Evolutionary conservation across 2,113 vertebrate species (phyloP), one percentile per base, ranked within the genome.

Genomic region (Pavo muticus): DNA sequence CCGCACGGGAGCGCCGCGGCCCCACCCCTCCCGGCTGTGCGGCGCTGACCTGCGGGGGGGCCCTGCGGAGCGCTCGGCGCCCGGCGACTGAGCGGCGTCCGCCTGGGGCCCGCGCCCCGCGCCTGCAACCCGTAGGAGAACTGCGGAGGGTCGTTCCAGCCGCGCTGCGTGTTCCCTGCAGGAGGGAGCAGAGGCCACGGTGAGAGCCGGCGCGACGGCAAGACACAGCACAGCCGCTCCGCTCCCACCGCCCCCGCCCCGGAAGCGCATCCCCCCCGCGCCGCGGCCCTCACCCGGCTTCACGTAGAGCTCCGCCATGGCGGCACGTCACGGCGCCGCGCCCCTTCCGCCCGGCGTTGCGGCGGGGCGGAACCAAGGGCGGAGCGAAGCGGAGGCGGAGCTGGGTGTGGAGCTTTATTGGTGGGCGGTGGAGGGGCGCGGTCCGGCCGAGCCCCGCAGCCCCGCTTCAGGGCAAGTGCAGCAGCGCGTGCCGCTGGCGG

Each of bases 71-170:
- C 30, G 3, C 52, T 14, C 25, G 29, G 39, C 2, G 98, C 97
- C 84, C 98, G 98, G 87, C 97, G 98, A 50, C 97, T 98, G 48
- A 99, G 98, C 5, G 92, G 89, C 23, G 96, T 97, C 59, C 95
- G 98, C 84, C 97, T 98, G 9, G 97, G 93, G n/a, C 97, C 98
- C 3, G 96, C 91, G 18, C 96, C 92, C 82, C 94, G 97, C 16
- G 93, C 97, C 97, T 99, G 99, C 57, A 99, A 97, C 71, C 98
- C 98, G 4, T 99, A 99, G 0, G 99, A 99, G 82, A 99, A 98
- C 96, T 99, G 99, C 5, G 99, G 99, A 5, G 99, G 99, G 94
- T 99, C 99, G 65, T 99, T 99, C 99, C 99, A 99, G n/a, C 99
- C 99, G 3, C 98, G 97, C 70, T 98, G 98, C 96, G 98, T 98